Conservation (phyloP, 2,113 vertebrate species). For the Illadopsis cleaveri region DNA sequence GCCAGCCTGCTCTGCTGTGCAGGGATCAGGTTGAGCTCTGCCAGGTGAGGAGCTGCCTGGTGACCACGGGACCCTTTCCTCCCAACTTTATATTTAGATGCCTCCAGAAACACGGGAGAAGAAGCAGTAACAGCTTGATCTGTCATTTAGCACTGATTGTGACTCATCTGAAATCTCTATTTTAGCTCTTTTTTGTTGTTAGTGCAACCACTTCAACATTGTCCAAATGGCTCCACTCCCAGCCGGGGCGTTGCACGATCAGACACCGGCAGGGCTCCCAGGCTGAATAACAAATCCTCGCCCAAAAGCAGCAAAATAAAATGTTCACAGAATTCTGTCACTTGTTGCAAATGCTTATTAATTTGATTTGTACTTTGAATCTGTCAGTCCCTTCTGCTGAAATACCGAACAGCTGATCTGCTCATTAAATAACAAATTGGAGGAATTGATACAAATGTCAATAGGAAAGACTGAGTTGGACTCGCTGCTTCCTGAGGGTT, state of each 20-base stretch:
- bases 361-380: slow-evolving; percentile 1
- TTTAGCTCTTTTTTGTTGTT: background rate
- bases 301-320: background rate
- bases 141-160: background rate
- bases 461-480: background rate
- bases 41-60: background rate
- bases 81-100: background rate
- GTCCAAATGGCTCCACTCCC: background rate
- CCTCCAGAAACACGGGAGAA: background rate
- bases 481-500: background rate
- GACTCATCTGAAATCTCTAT: background rate
- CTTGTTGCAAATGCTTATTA: slow-evolving; percentile 6
- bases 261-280: background rate
- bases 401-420: background rate
- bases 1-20: background rate
- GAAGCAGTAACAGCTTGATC: background rate
- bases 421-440: background rate
- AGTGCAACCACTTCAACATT: background rate
- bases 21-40: background rate
- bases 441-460: background rate
- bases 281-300: background rate
- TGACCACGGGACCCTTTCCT: background rate
- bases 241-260: background rate
- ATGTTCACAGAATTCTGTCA: background rate
- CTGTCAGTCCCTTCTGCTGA: slow-evolving; percentile 6